Evolutionary conservation across 2,888 invertebrate species (phyloP).

Genomic region (Agonopterix subpropinquella): DNA sequence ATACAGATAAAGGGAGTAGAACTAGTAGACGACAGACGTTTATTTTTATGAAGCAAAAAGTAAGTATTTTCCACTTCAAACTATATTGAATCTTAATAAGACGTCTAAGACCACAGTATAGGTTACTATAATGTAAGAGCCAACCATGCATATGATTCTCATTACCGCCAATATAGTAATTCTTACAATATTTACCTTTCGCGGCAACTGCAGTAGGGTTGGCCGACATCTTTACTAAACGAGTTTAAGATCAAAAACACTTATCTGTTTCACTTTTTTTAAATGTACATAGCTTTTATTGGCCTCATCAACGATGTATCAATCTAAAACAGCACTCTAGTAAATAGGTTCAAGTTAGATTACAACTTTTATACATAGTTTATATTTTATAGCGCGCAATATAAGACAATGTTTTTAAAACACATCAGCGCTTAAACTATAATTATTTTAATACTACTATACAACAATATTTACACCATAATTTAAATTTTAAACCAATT

Average conservation of each 20-base stretch:
- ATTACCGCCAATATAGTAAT: neutral
- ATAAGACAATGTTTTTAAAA: neutral
- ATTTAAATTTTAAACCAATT: neutral
- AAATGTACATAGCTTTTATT: neutral
- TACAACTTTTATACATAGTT: neutral
- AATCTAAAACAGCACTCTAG: neutral
- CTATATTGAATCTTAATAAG: too few relatives aligned
- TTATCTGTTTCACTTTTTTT: neutral
- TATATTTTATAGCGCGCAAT: neutral
- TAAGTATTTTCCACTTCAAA: too few relatives aligned
- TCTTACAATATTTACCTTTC: constrained; percentile 37
- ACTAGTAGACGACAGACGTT: too few relatives aligned
- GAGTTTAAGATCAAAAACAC: neutral
- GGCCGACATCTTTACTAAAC: constrained; percentile 37
- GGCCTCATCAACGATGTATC: neutral
- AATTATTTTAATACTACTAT: neutral
- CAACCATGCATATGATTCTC: too few relatives aligned
- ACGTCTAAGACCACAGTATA: too few relatives aligned
- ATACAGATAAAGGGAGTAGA: too few relatives aligned
- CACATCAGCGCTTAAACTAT: neutral
- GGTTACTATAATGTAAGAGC: too few relatives aligned
- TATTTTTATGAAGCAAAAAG: too few relatives aligned
- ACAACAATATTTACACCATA: neutral
- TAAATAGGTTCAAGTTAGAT: neutral
- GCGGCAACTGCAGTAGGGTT: constrained; percentile 38